phyloP scores from a whole-genome alignment of 2,888 invertebrate genomes.

The Dasypogon diadema region DNA sequence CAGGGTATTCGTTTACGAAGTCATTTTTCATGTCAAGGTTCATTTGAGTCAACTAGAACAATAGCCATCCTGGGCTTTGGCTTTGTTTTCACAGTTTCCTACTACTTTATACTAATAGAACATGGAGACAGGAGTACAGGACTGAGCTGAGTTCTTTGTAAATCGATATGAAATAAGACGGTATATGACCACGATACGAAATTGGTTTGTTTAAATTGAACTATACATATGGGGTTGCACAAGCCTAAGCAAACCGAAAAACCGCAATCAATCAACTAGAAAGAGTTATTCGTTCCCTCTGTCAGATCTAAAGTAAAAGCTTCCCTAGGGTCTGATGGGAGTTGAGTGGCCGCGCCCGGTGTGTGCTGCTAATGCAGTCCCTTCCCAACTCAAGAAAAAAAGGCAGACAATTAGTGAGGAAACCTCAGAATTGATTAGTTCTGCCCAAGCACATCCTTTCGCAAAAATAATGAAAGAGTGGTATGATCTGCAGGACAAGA shows the following conservation, averaged over 20 bases:
- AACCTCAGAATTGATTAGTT: not conserved
- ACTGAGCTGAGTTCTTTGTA: slow-evolving; percentile 56
- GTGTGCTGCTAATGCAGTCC: not conserved
- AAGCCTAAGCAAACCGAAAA: slow-evolving; percentile 52
- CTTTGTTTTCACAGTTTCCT: slow-evolving; percentile 49
- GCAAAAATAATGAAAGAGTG: not conserved
- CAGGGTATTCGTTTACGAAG: slow-evolving; percentile 57
- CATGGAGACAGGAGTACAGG: not conserved
- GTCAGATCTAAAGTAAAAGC: not conserved
- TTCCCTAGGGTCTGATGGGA: not conserved
- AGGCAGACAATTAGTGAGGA: not conserved
- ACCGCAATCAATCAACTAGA: slow-evolving; percentile 43
- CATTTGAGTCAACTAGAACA: slow-evolving; percentile 57
- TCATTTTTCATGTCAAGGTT: slow-evolving; percentile 58
- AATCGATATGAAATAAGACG: slow-evolving; percentile 54
- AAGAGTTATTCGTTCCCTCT: slow-evolving; percentile 25
- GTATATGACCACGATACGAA: slow-evolving; percentile 50
- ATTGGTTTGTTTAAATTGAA: slow-evolving; percentile 56
- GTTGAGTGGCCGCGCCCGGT: not conserved
- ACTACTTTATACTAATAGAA: slow-evolving; percentile 37
- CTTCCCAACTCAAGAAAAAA: not conserved
- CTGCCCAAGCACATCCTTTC: not conserved
- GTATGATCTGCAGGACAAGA: not conserved
- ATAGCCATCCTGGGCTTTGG: slow-evolving; percentile 56
- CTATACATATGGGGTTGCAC: slow-evolving; percentile 26